These are phyloP conservation scores for Antedon mediterranea DNA, from an alignment of 53 echinoderm and acorn worm genomes.

Conservation along the genomic window DNA sequence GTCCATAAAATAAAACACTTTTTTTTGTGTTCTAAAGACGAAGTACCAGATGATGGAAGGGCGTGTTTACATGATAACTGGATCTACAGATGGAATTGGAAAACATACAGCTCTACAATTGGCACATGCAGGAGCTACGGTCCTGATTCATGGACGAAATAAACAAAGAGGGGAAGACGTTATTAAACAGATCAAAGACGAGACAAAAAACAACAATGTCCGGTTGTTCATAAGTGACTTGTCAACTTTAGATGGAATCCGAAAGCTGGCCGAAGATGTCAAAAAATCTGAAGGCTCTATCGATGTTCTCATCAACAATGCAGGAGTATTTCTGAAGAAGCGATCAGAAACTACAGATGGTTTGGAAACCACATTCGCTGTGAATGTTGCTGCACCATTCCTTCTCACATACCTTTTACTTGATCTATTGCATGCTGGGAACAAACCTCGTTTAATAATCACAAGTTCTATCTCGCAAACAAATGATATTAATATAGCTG, in stretches of 20 bases:
- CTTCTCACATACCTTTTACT: slow-evolving; percentile 46
- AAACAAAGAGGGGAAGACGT: slow-evolving; percentile 25
- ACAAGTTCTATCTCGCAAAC: slow-evolving; percentile 54
- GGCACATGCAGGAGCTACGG: slow-evolving; percentile 66
- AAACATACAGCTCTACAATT: slow-evolving; percentile 33
- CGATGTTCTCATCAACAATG: slow-evolving; percentile 77
- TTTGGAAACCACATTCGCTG: slow-evolving; percentile 64
- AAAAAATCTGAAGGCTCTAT: slow-evolving; percentile 26
- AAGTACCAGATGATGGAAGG: too few species aligned
- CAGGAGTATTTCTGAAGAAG: slow-evolving; percentile 33
- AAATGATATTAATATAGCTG: neutral
- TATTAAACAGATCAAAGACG: slow-evolving; percentile 28
- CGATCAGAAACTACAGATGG: slow-evolving; percentile 43
- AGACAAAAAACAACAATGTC: slow-evolving; percentile 41
- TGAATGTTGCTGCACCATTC: slow-evolving; percentile 70
- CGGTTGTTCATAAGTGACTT: slow-evolving; percentile 48
- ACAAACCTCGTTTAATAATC: slow-evolving; percentile 29
- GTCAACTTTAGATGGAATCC: neutral
- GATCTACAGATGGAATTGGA: slow-evolving; percentile 76
- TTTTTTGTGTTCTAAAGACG: too few species aligned
- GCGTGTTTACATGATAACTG: slow-evolving; percentile 50
- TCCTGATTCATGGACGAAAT: slow-evolving; percentile 57
- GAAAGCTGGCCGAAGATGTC: slow-evolving; percentile 18
- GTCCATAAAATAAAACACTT: too few species aligned
- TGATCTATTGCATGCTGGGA: slow-evolving; percentile 50